Conservation (phyloP, 2,888 invertebrate genomes). For the Drosophila peninsularis region DNA sequence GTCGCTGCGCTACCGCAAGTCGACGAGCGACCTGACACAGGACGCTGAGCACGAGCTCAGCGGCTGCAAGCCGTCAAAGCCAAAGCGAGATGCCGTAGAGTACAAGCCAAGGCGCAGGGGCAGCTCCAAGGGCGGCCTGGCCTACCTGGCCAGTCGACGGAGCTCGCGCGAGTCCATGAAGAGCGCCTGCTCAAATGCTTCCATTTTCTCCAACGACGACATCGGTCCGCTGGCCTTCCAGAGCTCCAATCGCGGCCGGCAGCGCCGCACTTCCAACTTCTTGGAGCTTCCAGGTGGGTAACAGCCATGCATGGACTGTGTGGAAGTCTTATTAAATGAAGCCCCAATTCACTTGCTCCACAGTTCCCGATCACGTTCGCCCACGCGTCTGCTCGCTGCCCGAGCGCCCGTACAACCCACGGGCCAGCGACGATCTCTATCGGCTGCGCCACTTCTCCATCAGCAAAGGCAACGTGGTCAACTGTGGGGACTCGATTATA, state of each 20-base stretch:
- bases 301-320: too few relatives aligned
- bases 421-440: constrained; percentile 93
- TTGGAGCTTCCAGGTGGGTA: constrained; percentile 92
- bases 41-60: constrained; percentile 75
- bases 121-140: constrained; percentile 87
- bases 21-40: constrained; percentile 90
- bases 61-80: constrained; percentile 61
- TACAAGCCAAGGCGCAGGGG: constrained; percentile 88
- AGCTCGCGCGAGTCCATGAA: constrained; percentile 90
- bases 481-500: constrained; percentile 95
- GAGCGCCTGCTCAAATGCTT: constrained; percentile 89
- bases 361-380: constrained; percentile 93
- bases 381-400: constrained; percentile 94
- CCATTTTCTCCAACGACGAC: constrained; percentile 90
- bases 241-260: constrained; percentile 90
- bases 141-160: constrained; percentile 93
- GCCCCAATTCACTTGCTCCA: neutral
- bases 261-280: constrained; percentile 93
- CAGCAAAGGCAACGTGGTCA: constrained; percentile 94
- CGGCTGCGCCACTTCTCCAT: constrained; percentile 94
- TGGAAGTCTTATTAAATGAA: neutral
- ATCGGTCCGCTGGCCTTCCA: constrained; percentile 93
- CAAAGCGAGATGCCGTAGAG: constrained; percentile 59
- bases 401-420: constrained; percentile 94
- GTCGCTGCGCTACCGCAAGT: constrained; percentile 87